A percentile compares a stretch with the other conserved stretches of the same genome.
Evolutionary conservation across 92 coral and sea anemone genomes (phyloP).

Genomic region (Phenganax marumi): DNA sequence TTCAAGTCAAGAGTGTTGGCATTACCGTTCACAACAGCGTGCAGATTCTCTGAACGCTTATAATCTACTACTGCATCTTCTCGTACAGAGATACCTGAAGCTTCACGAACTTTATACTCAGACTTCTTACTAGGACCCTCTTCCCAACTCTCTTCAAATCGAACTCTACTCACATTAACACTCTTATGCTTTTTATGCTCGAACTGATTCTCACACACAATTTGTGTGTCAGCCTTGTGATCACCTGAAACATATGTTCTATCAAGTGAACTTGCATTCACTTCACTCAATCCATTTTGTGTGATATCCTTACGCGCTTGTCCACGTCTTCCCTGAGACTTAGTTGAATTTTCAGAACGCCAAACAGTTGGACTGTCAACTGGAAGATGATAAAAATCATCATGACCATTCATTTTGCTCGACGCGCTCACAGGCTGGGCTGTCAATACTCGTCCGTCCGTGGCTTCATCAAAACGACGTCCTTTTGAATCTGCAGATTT

Average conservation of each 20-base stretch:
- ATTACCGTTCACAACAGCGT: neutral
- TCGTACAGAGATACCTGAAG: constrained; percentile 7
- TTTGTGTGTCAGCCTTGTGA: neutral
- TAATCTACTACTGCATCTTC: neutral
- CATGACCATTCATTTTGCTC: constrained; percentile 14
- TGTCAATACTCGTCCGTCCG: constrained; percentile 20
- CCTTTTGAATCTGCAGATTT: constrained; percentile 13
- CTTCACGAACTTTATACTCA: constrained; percentile 33
- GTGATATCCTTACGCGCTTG: neutral
- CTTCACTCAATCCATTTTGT: constrained; percentile 2
- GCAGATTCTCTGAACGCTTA: neutral
- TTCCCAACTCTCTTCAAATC: constrained; percentile 46
- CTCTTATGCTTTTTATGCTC: constrained; percentile 10
- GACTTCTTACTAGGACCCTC: constrained; percentile 15
- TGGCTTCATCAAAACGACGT: constrained; percentile 6
- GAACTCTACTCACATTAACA: constrained; percentile 19
- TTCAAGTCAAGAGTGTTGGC: neutral
- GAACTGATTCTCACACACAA: constrained; percentile 7
- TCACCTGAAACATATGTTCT: constrained; percentile 1
- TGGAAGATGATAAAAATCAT: neutral
- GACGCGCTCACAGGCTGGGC: constrained; percentile 20
- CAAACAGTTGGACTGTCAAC: neutral
- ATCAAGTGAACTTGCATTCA: neutral
- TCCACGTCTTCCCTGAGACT: neutral
- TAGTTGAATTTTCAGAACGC: neutral